Evolutionary conservation across 2,888 invertebrate genomes (phyloP), one percentile per base, ranked within the genome.

Genomic region (Chaitophorus viminalis): DNA sequence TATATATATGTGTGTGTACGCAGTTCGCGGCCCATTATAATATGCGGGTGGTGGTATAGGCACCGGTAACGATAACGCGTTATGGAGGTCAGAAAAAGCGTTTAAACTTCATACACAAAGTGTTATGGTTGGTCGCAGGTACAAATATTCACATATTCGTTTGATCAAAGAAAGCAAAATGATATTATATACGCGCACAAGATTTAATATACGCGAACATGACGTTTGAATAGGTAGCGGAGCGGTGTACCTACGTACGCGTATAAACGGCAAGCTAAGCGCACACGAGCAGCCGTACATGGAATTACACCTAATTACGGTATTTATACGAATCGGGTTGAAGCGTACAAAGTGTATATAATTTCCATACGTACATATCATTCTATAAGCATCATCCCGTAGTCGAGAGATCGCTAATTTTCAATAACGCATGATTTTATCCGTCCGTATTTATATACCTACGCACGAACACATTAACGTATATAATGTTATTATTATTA

Each of bases 281-380:
- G 33, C 54, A 77, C 77, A 77, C 5, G n/a, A 1, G 11, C 52
- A 39, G 14, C 54, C 29, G 31, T 52, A 77, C 77, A 77, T 31
- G 77, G 52, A 52, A 77, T 54, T n/a, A n/a, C 52, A 77, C 54
- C 77, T 77, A 77, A 77, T 77, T 54, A 77, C 52, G 33, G 54
- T 77, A 21, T 77, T 77, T 54, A n/a, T n/a, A 77, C 54, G 54
- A 25, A 54, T 21, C 60, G 60, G 21, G 6, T 46, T 31, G 25
- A 6, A 77, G 78, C 33, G 31, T 74, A 76, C 52, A 54, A 77
- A 77, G 31, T 31, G 52, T 77, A 76, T 77, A 76, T 52, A 52
- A 76, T 76, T 76, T 46, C 17, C 46, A n/a, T 46, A 29, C n/a
- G 46, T 46, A n/a, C 39, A 18, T n/a, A n/a, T n/a, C n/a, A 75